Conservation (phyloP, 2,113 vertebrate genomes). For the Mirounga angustirostris region DNA sequence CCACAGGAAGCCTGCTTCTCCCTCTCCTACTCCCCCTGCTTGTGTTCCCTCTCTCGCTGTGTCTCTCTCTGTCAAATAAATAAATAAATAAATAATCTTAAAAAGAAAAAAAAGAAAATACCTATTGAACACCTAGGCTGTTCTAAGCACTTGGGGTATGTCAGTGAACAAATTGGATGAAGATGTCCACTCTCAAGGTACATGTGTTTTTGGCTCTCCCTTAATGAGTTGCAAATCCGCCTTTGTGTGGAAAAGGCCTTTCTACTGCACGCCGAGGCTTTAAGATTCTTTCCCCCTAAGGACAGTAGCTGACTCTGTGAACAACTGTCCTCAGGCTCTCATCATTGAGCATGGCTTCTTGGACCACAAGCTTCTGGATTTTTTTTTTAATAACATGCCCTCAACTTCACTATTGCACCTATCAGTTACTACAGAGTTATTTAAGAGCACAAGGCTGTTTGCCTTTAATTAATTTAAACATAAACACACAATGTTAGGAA, state of each 20-base stretch:
- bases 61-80: too few species aligned
- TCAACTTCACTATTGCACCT: background rate
- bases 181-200: background rate
- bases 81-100: too few species aligned
- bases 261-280: background rate
- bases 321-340: background rate
- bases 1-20: too few species aligned
- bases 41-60: too few species aligned
- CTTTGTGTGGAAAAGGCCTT: background rate
- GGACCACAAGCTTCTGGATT: background rate
- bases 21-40: too few species aligned
- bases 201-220: background rate
- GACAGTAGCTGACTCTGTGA: background rate
- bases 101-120: background rate
- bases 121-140: background rate
- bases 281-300: background rate
- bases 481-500: slow-evolving; percentile 71
- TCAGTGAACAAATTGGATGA: background rate
- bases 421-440: slow-evolving; percentile 59
- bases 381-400: background rate
- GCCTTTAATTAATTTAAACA: slow-evolving; percentile 80
- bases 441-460: slow-evolving; percentile 61
- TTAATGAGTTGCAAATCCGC: background rate
- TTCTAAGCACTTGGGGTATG: background rate
- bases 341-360: background rate